Percentiles rank a stretch among this genome's conserved stretches.
phyloP scores from a whole-genome alignment of 2,797 vertebrate species.

The Antennarius maculatus region DNA sequence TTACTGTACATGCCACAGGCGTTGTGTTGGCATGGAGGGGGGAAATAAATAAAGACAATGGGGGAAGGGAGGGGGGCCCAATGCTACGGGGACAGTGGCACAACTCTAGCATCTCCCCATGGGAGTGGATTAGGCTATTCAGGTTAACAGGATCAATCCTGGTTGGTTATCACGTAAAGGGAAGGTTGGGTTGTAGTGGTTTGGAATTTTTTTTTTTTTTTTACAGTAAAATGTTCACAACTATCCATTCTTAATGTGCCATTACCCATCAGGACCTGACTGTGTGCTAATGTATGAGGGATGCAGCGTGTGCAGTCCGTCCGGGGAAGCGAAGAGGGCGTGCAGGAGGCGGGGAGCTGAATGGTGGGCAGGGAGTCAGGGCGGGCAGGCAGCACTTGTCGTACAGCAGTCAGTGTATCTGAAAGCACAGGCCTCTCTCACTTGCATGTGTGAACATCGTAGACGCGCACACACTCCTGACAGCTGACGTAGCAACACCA shows the following conservation, averaged over 20 bases:
- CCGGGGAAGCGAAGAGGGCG: conserved; percentile 34
- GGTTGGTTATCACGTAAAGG: conserved; percentile 20
- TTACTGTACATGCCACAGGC: conserved; percentile 67
- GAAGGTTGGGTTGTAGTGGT: conserved; percentile 16
- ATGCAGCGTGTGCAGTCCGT: conserved; percentile 23
- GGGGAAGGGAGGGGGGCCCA: conserved; percentile 13
- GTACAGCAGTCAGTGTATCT: conserved; percentile 63
- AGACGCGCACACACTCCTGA: conserved; percentile 93
- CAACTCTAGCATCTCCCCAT: conserved; percentile 49
- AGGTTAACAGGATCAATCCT: conserved; percentile 19
- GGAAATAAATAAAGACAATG: conserved; percentile 79
- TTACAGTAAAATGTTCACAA: conserved; percentile 30
- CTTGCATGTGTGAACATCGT: conserved; percentile 98
- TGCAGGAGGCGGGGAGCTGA: conserved; percentile 33
- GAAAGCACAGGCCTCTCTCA: conserved; percentile 63
- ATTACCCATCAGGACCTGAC: conserved; percentile 31
- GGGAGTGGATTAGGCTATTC: conserved; percentile 10
- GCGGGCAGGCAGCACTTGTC: conserved; percentile 41
- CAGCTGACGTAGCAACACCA: conserved; percentile 99
- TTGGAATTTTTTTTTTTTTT: conserved; percentile 42
- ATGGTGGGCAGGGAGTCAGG: conserved; percentile 22
- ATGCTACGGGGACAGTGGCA: conserved; percentile 43
- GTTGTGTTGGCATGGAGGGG: conserved; percentile 56
- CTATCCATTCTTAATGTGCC: conserved; percentile 66
- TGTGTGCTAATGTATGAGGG: conserved; percentile 43